Conservation (phyloP, 2,113 vertebrate species). For the Mormyrus lacerda region DNA sequence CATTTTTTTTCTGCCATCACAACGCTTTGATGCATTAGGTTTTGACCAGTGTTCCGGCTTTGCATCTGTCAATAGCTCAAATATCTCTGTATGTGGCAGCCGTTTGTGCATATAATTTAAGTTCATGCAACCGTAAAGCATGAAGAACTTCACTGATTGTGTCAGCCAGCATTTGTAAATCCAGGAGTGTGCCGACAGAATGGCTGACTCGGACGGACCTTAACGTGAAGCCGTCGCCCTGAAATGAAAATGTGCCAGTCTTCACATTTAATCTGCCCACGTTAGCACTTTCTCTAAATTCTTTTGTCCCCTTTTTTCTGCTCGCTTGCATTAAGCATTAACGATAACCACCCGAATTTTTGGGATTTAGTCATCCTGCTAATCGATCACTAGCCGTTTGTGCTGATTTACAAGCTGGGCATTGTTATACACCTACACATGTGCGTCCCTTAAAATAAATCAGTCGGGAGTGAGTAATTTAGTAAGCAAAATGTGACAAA, state of each 20-base stretch:
- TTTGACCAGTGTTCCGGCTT: neutral
- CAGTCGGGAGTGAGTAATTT: neutral
- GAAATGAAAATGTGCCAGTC: neutral
- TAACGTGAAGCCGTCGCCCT: neutral
- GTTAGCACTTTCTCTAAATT: neutral
- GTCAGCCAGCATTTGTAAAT: neutral
- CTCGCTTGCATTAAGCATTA: neutral
- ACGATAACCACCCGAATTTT: neutral
- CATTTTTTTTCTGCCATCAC: neutral
- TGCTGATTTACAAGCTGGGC: neutral
- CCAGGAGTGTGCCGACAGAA: neutral
- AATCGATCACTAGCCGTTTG: neutral
- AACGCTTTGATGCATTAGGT: neutral
- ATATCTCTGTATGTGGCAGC: neutral
- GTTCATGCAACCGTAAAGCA: neutral
- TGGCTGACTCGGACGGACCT: neutral
- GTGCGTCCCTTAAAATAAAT: neutral
- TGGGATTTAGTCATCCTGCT: neutral
- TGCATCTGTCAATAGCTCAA: neutral
- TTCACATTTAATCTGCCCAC: neutral
- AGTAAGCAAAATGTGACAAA: neutral
- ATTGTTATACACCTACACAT: neutral
- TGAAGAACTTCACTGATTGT: neutral
- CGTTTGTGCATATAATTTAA: neutral
- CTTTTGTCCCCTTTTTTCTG: neutral